A percentile compares a stretch with the other conserved stretches of the same genome.
Evolutionary conservation across 2,888 invertebrate genomes (phyloP).

Genomic region (Tipula vernalis): DNA sequence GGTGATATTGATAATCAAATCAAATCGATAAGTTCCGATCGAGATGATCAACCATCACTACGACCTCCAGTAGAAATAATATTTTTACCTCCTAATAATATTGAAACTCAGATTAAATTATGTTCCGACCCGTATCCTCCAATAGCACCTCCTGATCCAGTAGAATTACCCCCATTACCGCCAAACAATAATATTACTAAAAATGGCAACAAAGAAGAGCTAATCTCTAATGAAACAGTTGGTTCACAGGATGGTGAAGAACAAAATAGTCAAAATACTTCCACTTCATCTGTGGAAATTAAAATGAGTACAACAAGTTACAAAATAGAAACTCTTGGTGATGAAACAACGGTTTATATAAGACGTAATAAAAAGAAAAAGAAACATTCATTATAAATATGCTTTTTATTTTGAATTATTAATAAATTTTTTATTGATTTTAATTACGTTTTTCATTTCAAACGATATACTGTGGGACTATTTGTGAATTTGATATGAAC

Average conservation of each 20-base stretch:
- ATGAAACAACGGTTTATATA: background rate
- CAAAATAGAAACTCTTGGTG: background rate
- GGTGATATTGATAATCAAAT: background rate
- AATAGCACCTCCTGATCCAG: background rate
- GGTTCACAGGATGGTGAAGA: background rate
- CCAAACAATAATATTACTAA: background rate
- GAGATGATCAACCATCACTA: background rate
- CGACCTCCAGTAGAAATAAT: background rate
- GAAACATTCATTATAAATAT: background rate
- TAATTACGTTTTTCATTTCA: background rate
- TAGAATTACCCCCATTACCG: background rate
- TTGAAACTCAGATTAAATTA: background rate
- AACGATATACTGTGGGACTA: no score
- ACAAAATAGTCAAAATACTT: background rate
- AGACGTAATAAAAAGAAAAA: background rate
- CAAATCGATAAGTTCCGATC: background rate
- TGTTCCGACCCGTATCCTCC: background rate
- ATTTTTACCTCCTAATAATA: background rate
- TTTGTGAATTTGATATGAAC: no score
- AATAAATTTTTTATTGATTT: background rate
- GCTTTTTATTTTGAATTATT: background rate
- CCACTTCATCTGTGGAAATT: background rate
- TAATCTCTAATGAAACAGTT: background rate
- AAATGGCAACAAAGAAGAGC: background rate
- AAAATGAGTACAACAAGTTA: background rate